A percentile compares a stretch with the other conserved stretches of the same genome.
Conservation (phyloP, 2,888 invertebrate species). For the Criorhina ranunculi region DNA sequence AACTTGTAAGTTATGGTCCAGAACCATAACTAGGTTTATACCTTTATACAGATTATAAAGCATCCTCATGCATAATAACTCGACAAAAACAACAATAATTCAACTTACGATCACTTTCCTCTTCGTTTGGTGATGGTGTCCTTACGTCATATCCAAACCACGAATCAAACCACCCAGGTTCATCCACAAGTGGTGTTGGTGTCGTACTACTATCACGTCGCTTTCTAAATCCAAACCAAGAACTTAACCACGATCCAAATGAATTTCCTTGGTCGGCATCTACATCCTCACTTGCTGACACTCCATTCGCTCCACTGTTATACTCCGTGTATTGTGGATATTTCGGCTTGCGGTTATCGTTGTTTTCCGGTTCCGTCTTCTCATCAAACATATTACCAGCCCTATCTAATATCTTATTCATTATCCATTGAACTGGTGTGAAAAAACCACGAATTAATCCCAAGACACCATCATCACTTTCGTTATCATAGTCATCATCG, state of each 20-base stretch:
- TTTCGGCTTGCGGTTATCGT: conserved; percentile 77
- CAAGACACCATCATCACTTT: conserved; percentile 77
- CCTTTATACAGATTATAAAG: too few species aligned
- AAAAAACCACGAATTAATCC: conserved; percentile 82
- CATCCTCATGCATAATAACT: too few species aligned
- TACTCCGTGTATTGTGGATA: conserved; percentile 82
- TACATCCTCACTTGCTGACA: conserved; percentile 68
- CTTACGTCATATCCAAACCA: conserved; percentile 81
- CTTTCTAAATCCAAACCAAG: conserved; percentile 81
- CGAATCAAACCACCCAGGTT: conserved; percentile 82
- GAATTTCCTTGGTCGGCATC: conserved; percentile 76
- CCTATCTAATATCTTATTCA: conserved; percentile 80
- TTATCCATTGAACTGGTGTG: conserved; percentile 82
- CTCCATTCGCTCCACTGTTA: conserved; percentile 79
- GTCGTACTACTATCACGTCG: conserved; percentile 80
- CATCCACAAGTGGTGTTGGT: conserved; percentile 75
- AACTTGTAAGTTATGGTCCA: too few species aligned
- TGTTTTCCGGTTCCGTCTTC: conserved; percentile 56
- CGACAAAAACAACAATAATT: neutral
- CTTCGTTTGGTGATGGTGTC: conserved; percentile 77
- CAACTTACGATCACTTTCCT: conserved; percentile 81
- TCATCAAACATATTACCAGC: conserved; percentile 61
- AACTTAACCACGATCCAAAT: conserved; percentile 81
- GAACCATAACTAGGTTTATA: too few species aligned
- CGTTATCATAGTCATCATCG: conserved; percentile 78